Base-by-base conservation (phyloP, 2,113 vertebrate genomes). In the Callipepla squamata region DNA sequence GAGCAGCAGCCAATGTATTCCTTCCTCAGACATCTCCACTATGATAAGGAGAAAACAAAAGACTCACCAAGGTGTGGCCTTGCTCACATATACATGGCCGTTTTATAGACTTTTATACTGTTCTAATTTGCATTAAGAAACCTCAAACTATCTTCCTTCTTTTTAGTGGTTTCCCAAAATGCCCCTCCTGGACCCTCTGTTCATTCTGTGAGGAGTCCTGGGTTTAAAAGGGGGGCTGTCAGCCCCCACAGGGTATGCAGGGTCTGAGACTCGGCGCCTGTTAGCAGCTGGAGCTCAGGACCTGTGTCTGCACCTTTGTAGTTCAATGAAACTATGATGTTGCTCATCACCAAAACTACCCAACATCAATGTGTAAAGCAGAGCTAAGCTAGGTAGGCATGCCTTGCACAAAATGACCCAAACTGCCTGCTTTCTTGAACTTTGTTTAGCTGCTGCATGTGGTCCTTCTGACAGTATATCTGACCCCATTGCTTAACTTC, bases 211-310 rank as follows among this genome's bases (percentile, higher is more conserved):
- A 7, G 11, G 13, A 32, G 6, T 21, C 68, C 32, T 61, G 51
- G 12, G 4, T 38, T 72, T 67, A 20, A 45, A 57, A 75, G 6
- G 0, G 0, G 13, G 6, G 3, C 1, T 0, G 2, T 22, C 66
- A 62, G 47, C 9, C 18, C 51, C 67, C 0, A 0, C 7, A 10
- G 34, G 23, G 7, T 7, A 4, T 20, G 28, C 20, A 19, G 6
- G 8, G 12, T 21, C 53, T 48, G 20, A n/a, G 26, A 55, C 32
- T 42, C 66, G 11, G 18, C 13, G 50, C 66, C 26, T 48, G 4
- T 45, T 51, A 16, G 48, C 28, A 55, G 53, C 19, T 22, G 77
- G 25, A 68, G 4, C 13, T 68, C 45, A 11, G 18, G 18, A 85
- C 42, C 28, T 36, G 0, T 32, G 18, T 17, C 32, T 58, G 57